Evolutionary conservation across 2,888 invertebrate species (phyloP), one percentile per base, ranked within the genome.

Genomic region (Pandemis heparana): DNA sequence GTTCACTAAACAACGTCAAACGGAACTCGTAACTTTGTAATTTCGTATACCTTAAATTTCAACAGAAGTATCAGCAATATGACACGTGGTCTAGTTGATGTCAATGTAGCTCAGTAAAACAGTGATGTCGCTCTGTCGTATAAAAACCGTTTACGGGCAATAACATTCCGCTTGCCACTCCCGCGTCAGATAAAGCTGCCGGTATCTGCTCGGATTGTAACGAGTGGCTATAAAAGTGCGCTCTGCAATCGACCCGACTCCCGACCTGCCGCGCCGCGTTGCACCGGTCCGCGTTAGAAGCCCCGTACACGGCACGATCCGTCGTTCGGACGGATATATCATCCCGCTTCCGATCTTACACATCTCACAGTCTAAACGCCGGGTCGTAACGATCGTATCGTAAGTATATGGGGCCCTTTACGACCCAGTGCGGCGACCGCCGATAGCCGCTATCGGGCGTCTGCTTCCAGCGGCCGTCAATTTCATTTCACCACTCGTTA

Each of bases 401-500:
- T 32, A 32, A 4, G 23, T 32, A 32, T 2, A 32, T 32, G 23
- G 23, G 23, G 23, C 23, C 1, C 23, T 32, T 56, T 18, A 23
- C 56, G 23, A 23, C 23, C 0, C 5, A 12, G 3, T 8, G 14
- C 8, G 60, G 53, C 56, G 62, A 41, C 62, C 16, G 66, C 48
- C 56, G 23, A 56, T 56, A 56, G 51, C 48, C 23, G 23, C 56
- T 56, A 56, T 56, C 62, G 9, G 67, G 43, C 65, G 69, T 38
- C 63, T 61, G 69, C 71, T 65, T 18, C 64, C 68, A 51, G 64
- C 53, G n/a, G n/a, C 67, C 46, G 59, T 51, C 66, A 63, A n/a
- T 59, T 53, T 72, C 56, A 68, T 53, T 53, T 4, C 18, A 6
- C 68, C 56, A 59, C 73, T 73, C 73, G 73, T 73, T 73, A 73